These are phyloP conservation scores for Alaudala cheleensis DNA, from an alignment of 2,113 vertebrate species.

Conservation along the genomic window DNA sequence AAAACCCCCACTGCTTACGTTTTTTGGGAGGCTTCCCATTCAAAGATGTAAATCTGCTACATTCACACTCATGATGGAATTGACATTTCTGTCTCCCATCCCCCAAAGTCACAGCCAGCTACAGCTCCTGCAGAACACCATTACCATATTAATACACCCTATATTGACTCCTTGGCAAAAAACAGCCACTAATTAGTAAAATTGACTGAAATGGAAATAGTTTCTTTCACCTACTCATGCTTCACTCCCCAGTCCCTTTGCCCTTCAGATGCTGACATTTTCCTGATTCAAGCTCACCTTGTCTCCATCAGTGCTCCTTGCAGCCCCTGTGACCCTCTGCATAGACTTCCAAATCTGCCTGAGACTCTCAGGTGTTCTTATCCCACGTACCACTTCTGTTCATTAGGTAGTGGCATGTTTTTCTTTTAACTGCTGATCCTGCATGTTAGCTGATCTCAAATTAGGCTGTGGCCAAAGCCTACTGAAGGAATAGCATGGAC, in stretches of 20 bases:
- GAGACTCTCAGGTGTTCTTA: background rate
- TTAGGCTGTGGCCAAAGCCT: background rate
- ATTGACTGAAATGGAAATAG: background rate
- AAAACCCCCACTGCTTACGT: background rate
- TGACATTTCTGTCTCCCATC: background rate
- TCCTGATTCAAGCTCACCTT: background rate
- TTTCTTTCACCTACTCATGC: background rate
- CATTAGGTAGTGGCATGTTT: background rate
- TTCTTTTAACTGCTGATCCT: background rate
- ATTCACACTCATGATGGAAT: background rate
- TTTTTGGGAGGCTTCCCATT: background rate
- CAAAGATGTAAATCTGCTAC: background rate
- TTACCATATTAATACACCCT: constrained; percentile 28
- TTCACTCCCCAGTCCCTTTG: background rate
- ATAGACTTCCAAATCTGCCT: background rate
- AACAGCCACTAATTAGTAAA: background rate
- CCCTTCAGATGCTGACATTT: background rate
- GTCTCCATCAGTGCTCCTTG: background rate
- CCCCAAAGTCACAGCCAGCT: background rate
- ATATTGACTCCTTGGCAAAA: background rate
- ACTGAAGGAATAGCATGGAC: background rate
- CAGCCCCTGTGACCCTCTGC: background rate
- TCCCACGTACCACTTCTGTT: background rate
- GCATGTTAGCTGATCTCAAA: background rate
- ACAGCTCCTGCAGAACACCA: background rate